Evolutionary conservation across 2,113 vertebrate species (phyloP).

Genomic region (Sakesphorus luctuosus): DNA sequence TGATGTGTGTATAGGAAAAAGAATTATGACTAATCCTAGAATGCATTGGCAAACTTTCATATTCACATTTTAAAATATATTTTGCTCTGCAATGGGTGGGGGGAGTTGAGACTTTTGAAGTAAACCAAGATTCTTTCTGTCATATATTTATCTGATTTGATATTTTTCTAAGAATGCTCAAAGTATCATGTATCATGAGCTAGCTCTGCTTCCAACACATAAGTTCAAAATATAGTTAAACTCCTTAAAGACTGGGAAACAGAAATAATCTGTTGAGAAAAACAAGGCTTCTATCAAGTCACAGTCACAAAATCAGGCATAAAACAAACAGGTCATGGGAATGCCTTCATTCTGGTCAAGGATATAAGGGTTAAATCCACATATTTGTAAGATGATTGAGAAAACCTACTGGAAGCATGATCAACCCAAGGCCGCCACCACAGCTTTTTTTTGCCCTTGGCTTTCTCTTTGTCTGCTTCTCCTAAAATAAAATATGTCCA

Average conservation of each 20-base stretch:
- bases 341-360: constrained; percentile 95
- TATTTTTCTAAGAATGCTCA: neutral
- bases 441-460: constrained; percentile 99
- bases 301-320: constrained; percentile 81
- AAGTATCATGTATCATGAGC: neutral
- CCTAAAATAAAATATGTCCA: constrained; percentile 95
- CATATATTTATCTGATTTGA: neutral
- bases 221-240: neutral
- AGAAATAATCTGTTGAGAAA: neutral
- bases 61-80: neutral
- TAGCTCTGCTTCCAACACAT: neutral
- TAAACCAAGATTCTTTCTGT: neutral
- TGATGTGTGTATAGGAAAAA: neutral
- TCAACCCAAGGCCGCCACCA: constrained; percentile 99
- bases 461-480: constrained; percentile 96
- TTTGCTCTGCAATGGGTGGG: neutral
- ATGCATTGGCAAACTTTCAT: neutral
- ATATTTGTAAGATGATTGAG: constrained; percentile 85
- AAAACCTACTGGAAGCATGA: constrained; percentile 99
- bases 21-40: neutral
- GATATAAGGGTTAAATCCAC: constrained; percentile 94
- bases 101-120: neutral
- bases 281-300: constrained; percentile 76
- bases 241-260: neutral
- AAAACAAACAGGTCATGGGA: constrained; percentile 71